Conservation (phyloP, 2,113 vertebrate species). For the Lepidothrix coronata region DNA sequence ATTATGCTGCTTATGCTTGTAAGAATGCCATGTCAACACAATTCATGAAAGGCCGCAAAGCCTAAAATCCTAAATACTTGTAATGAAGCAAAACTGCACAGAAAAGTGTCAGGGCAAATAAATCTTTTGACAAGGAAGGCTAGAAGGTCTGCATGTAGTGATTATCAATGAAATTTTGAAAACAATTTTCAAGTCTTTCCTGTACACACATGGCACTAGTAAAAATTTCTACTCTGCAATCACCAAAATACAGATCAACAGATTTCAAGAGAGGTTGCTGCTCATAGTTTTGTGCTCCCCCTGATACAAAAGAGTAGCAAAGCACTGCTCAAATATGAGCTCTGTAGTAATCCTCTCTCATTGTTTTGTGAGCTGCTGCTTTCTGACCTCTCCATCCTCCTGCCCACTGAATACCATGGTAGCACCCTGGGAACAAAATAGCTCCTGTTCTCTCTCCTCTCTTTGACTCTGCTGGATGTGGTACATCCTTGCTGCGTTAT, state of each 20-base stretch:
- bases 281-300: neutral
- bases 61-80: neutral
- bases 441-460: neutral
- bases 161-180: too few relatives aligned
- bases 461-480: neutral
- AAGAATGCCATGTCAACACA: neutral
- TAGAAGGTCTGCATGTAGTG: too few relatives aligned
- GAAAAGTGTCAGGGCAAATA: neutral
- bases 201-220: neutral
- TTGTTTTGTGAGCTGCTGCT: neutral
- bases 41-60: neutral
- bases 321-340: neutral
- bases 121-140: too few relatives aligned
- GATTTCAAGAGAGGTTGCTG: neutral
- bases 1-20: neutral
- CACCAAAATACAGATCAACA: neutral
- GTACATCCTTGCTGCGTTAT: neutral
- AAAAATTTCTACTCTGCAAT: neutral
- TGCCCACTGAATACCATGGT: neutral
- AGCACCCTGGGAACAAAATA: neutral
- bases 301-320: neutral
- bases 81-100: neutral
- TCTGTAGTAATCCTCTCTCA: neutral
- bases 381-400: neutral
- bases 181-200: neutral